phyloP scores from a whole-genome alignment of 2,888 invertebrate genomes.

The Phyllotreta striolata region DNA sequence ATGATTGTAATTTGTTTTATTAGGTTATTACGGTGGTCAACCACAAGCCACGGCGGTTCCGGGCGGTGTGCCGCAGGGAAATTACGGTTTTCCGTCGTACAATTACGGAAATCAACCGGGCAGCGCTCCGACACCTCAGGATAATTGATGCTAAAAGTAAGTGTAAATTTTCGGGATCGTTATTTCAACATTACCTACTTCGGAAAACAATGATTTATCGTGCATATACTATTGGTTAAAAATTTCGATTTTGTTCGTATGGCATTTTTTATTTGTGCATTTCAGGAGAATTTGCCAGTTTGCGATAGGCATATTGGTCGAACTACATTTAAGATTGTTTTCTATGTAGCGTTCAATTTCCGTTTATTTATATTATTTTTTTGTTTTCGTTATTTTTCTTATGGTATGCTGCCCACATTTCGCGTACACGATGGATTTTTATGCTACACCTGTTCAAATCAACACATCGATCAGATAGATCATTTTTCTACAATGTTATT shows the following conservation, averaged over 20 bases:
- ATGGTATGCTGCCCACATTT: conserved; percentile 27
- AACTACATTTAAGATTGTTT: conserved; percentile 42
- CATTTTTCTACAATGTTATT: too few species aligned
- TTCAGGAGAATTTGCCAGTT: conserved; percentile 43
- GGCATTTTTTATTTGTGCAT: conserved; percentile 42
- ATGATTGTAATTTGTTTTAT: conserved; percentile 3
- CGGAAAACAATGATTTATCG: conserved; percentile 47
- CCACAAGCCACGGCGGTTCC: conserved; percentile 54
- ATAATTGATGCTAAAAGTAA: conserved; percentile 42
- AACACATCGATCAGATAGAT: background rate
- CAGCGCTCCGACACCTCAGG: conserved; percentile 44
- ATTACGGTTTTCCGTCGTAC: conserved; percentile 61
- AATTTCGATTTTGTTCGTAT: conserved; percentile 29
- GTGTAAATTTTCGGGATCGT: conserved; percentile 3
- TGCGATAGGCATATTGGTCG: conserved; percentile 36
- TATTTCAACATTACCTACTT: conserved; percentile 41
- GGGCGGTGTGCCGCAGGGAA: conserved; percentile 57
- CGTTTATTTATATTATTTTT: background rate
- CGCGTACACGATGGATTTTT: conserved; percentile 1
- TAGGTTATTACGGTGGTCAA: conserved; percentile 59
- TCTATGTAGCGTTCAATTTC: conserved; percentile 43
- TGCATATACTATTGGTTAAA: conserved; percentile 29
- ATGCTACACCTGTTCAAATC: too few species aligned
- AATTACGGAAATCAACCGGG: conserved; percentile 57
- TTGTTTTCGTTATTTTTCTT: conserved; percentile 19